A percentile compares a stretch with the other conserved stretches of the same genome.
phyloP scores from a whole-genome alignment of 2,888 invertebrate genomes.

The Leistus spinibarbis region DNA sequence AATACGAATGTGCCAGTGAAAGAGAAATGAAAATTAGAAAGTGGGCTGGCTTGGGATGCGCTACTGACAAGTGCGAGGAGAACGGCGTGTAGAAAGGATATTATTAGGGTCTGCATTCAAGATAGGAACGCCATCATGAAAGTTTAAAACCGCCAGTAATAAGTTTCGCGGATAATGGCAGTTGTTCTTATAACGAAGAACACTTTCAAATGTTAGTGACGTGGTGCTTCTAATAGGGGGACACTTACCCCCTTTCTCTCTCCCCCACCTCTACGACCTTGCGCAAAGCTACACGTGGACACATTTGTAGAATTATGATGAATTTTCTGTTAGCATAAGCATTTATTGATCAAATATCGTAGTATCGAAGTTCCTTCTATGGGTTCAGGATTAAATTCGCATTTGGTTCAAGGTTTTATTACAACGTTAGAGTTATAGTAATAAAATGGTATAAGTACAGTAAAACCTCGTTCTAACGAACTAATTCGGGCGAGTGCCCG shows the following conservation, averaged over 20 bases:
- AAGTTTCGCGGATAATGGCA: conserved; percentile 23
- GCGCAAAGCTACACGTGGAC: background rate
- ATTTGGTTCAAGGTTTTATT: background rate
- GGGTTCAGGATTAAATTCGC: background rate
- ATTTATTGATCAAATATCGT: background rate
- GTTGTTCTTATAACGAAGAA: conserved; percentile 2
- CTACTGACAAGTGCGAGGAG: background rate
- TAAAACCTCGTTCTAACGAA: too few relatives aligned
- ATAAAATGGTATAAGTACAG: background rate
- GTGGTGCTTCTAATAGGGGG: background rate
- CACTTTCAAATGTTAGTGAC: background rate
- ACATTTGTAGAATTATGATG: background rate
- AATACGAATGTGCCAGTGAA: background rate
- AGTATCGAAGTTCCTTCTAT: background rate
- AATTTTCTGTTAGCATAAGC: too few relatives aligned
- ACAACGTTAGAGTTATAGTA: background rate
- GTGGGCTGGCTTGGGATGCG: background rate
- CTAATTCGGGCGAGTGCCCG: too few relatives aligned
- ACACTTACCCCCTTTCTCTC: background rate
- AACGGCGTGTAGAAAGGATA: background rate
- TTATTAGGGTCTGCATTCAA: background rate
- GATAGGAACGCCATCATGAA: background rate
- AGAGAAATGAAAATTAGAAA: background rate
- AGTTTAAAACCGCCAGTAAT: conserved; percentile 27
- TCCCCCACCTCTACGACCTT: background rate